Evolutionary conservation across 2,113 vertebrate species (phyloP), one percentile per base, ranked within the genome.

Genomic region (Pangasianodon hypophthalmus): DNA sequence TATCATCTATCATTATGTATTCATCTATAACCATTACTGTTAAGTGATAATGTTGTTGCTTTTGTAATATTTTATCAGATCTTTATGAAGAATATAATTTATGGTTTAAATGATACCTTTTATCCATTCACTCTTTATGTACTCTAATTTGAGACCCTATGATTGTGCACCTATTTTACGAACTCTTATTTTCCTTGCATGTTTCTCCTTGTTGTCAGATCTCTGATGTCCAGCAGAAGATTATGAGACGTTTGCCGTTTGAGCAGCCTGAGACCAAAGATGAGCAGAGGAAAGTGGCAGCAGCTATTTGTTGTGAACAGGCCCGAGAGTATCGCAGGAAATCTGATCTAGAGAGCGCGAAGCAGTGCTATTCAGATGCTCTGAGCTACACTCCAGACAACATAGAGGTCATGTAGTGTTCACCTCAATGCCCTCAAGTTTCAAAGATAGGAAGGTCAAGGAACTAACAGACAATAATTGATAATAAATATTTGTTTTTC

Each of bases 171-270:
- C 16, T 21, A 37, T 82, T 82, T 82, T 82, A 82, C 37, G 3
- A 82, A n/a, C 29, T 32, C 10, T 50, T 13, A 16, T 52, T 54
- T 64, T 44, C 3, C 16, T 19, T 50, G 1, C 10, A 37, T 88
- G 14, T 58, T 88, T 58, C n/a, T 58, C 19, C 56, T 73, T 87
- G 91, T 95, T 2, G 24, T 48, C 56, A 96, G 95, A 94, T 93
- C 75, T 92, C 94, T 89, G 95, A 95, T 69, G 84, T 94, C 1
- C 96, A 96, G 91, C 60, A 91, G 16, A 93, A 94, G 58, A 91
- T 95, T 0, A 88, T 93, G 87, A 95, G 91, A 88, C 83, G 86
- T 2, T 71, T 93, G 8, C 88, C 92, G 0, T 44, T 92, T 26
- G 94, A 96, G 88, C 85, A 96, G 13, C 92, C 95, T 0, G 95